Conservation (phyloP, 2,797 vertebrate genomes). For the Mormyrops attenuatus region DNA sequence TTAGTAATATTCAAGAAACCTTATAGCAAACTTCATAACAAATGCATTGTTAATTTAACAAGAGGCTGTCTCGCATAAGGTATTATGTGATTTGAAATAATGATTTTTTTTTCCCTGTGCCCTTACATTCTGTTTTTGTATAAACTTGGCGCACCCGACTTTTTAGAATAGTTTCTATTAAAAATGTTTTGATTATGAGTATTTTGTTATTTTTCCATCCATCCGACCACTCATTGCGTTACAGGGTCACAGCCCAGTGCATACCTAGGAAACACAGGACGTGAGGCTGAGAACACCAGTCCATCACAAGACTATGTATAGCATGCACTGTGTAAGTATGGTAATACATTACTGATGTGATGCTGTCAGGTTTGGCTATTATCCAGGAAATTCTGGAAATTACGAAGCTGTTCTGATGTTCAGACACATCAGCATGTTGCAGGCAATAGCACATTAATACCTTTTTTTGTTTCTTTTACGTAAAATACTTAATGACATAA, state of each 20-base stretch:
- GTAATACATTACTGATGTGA: background rate
- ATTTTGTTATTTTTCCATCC: background rate
- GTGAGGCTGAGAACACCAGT: background rate
- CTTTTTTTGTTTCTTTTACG: background rate
- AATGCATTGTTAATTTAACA: conserved; percentile 22
- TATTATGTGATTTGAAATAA: background rate
- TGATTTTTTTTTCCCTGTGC: background rate
- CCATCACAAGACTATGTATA: background rate
- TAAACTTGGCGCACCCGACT: background rate
- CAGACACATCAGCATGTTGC: background rate
- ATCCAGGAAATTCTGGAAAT: background rate
- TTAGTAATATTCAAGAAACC: conserved; percentile 10
- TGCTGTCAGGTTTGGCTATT: background rate
- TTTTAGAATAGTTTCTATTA: background rate
- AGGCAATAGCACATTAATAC: background rate
- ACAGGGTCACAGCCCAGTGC: background rate
- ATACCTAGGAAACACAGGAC: background rate
- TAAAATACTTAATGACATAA: no score
- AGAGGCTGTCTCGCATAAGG: background rate
- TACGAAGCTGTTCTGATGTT: background rate
- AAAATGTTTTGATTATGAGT: background rate
- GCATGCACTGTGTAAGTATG: background rate
- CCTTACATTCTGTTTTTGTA: background rate
- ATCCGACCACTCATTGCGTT: background rate
- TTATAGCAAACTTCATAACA: conserved; percentile 18